Conservation (phyloP, 2,113 vertebrate genomes). For the Petroica traversi region DNA sequence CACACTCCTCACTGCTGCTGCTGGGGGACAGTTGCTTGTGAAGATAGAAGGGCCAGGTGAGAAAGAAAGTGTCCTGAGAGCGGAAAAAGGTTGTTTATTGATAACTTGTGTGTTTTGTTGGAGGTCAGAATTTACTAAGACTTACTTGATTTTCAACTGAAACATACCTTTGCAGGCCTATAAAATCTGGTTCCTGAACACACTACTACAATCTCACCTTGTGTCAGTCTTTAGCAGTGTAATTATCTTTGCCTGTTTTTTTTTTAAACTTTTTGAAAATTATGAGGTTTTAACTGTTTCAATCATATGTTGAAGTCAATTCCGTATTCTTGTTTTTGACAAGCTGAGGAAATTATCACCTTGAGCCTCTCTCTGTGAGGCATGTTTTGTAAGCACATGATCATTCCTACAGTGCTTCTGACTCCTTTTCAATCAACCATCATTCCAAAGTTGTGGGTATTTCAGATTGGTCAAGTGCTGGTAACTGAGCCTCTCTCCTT, state of each 20-base stretch:
- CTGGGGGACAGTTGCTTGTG: neutral
- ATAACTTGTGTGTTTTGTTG: neutral
- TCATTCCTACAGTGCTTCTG: neutral
- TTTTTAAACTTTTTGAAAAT: neutral
- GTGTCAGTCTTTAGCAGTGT: neutral
- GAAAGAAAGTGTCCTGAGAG: neutral
- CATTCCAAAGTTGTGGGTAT: neutral
- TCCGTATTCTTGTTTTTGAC: neutral
- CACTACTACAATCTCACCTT: neutral
- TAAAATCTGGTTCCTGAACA: neutral
- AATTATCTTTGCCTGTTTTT: neutral
- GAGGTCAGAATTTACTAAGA: neutral
- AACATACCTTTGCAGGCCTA: neutral
- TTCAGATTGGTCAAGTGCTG: neutral
- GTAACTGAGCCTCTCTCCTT: neutral
- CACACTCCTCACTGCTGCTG: accelerated
- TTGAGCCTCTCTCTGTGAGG: neutral
- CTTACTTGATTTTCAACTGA: neutral
- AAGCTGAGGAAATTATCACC: neutral
- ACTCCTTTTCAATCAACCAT: neutral
- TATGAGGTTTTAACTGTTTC: neutral
- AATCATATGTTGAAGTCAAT: neutral
- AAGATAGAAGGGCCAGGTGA: neutral
- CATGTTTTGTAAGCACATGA: neutral
- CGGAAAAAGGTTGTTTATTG: neutral